Base-by-base conservation (phyloP, 2,888 invertebrate genomes). In the Dasypolia templi region DNA sequence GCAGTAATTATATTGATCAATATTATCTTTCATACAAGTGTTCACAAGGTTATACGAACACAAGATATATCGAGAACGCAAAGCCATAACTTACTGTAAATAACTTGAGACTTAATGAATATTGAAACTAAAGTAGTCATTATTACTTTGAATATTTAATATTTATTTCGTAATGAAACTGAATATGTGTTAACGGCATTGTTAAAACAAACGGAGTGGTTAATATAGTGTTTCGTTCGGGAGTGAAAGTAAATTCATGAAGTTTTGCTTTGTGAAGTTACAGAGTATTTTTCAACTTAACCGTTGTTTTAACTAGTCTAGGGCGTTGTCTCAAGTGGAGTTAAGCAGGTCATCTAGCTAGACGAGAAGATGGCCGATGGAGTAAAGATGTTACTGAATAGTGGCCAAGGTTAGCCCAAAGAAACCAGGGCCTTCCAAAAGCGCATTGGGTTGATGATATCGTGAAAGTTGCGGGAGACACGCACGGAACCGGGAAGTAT, bases 81-180 rank as follows among this genome's bases (percentile, higher is more conserved):
- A 35, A 65, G 35, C 64, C 49, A 66, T 72, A 82, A 81, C 29
- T 78, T 66, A 66, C 42, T 55, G 68, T 69, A 63, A 81, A 78
- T 66, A 72, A 42, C 32, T 44, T 64, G 14, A 58, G 35, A 72
- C 39, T 63, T 75, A 75, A 75, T 84, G 69, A 84, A 72, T 80
- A 72, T 66, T 75, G 12, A 67, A 81, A 72, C 62, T 29, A 44
- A 72, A 66, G 44, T 56, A 69, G 26, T 26, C 39, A 39, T 81
- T 63, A 83, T 66, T 72, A 35, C n/a, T 72, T 55, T 49, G 68
- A 66, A 66, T 66, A 78, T 65, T 67, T 51, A 68, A 3, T 72
- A 64, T 68, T 49, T 51, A 68, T 71, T 63, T 76, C 26, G 29
- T 56, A 65, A 80, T 71, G 61, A 77, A 61, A 51, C n/a, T 58